Conservation (phyloP, 1,140 invertebrate genomes). For the Pachyrhynchus sulphureomaculatus region DNA sequence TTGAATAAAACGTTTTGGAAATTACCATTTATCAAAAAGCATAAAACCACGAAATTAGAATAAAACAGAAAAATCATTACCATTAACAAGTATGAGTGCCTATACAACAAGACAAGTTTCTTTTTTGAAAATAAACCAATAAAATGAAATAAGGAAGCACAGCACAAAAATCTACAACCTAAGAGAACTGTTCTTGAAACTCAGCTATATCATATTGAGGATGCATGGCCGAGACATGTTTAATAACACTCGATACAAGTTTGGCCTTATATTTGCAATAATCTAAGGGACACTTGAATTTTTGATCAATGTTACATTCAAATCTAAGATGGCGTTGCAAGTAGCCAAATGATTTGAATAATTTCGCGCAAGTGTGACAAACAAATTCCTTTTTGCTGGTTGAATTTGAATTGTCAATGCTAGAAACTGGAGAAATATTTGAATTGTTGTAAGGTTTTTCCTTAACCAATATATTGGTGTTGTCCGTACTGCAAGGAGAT, state of each 20-base stretch:
- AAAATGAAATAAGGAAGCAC: too few species aligned
- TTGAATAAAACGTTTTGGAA: too few species aligned
- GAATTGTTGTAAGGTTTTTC: too few species aligned
- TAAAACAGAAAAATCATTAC: too few species aligned
- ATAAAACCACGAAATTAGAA: too few species aligned
- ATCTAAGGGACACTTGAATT: slow-evolving; percentile 51
- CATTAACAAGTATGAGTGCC: too few species aligned
- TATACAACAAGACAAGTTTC: too few species aligned
- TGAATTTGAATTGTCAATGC: background rate
- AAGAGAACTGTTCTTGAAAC: slow-evolving; percentile 21
- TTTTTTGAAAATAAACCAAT: too few species aligned
- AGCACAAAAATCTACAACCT: too few species aligned
- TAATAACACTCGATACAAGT: slow-evolving; percentile 11
- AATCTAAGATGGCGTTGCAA: slow-evolving; percentile 57
- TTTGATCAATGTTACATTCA: slow-evolving; percentile 56
- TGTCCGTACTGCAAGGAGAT: too few species aligned
- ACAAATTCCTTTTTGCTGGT: slow-evolving; percentile 8
- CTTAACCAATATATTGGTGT: too few species aligned
- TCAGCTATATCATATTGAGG: slow-evolving; percentile 11
- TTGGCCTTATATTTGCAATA: slow-evolving; percentile 32
- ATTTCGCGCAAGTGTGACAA: slow-evolving; percentile 30
- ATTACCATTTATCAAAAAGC: too few species aligned
- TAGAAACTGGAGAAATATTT: background rate
- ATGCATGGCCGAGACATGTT: slow-evolving; percentile 29
- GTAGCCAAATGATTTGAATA: slow-evolving; percentile 44